Base-by-base conservation (phyloP, 2,797 vertebrate genomes). In the Rhinoraja longicauda region DNA sequence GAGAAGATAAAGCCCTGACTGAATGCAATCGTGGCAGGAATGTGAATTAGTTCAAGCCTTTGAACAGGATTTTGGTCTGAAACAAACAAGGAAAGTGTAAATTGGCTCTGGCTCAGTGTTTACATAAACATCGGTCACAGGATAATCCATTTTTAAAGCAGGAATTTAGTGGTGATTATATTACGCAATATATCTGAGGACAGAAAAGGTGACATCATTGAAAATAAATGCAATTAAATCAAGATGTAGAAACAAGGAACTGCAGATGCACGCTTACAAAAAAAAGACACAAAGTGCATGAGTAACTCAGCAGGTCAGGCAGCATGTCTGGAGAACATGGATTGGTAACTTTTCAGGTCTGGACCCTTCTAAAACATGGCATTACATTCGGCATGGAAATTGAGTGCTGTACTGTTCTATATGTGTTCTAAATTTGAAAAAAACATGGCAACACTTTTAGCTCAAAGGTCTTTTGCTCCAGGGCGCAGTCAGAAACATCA, bases 31-130 rank as follows among this genome's bases (percentile, higher is more conserved):
- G n/a, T n/a, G 59, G 19, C 59, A 21, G 84, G 59, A 88, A 88
- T 88, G n/a, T 19, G 59, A 88, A 88, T 84, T n/a, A 84, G 81
- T 59, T 84, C 53, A 84, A 59, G 10, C 81, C 24, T 67, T 59
- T 64, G n/a, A 21, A 21, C 62, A 67, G 15, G n/a, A 88, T 88
- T 45, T 88, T 88, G 32, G 84, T 64, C 59, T 67, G 62, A 17
- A 67, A 67, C 32, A 62, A 86, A 36, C 77, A 39, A 36, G 32
- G 53, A 84, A 13, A 57, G 29, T 86, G 82, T 64, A 36, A 0
- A 36, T 67, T 88, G 59, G 59, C 17, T 24, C 0, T 32, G 8
- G 84, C 84, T 64, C 21, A 24, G 4, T 88, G 29, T 36, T 8
- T 36, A 82, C 24, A 57, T 62, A 36, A 67, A 36, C 62, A 67